Percentiles rank a stretch among this genome's conserved stretches.
phyloP scores from a whole-genome alignment of 2,888 invertebrate genomes.

The Hyppa rectilinea region DNA sequence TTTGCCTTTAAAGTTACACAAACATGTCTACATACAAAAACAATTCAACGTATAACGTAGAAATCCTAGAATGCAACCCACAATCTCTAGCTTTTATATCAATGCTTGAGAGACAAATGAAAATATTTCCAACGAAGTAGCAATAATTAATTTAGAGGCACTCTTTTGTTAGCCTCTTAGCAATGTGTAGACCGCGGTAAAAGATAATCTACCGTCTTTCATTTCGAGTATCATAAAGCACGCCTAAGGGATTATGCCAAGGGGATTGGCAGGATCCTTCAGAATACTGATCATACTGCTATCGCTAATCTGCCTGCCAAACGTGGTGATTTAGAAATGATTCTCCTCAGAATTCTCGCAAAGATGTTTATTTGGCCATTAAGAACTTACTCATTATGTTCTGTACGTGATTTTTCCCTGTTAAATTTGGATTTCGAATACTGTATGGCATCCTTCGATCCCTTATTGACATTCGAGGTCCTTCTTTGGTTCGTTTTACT shows the following conservation, averaged over 20 bases:
- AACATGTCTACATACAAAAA: background rate
- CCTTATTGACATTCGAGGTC: slow-evolving; percentile 29
- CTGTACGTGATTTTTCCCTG: slow-evolving; percentile 20
- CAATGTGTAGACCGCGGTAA: slow-evolving; percentile 40
- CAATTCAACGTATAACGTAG: background rate
- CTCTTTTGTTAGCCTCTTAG: slow-evolving; percentile 31
- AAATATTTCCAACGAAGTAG: slow-evolving; percentile 8
- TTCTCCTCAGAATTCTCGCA: slow-evolving; percentile 21
- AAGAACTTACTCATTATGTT: slow-evolving; percentile 1
- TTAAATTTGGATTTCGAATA: slow-evolving; percentile 27
- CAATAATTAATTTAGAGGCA: slow-evolving; percentile 37
- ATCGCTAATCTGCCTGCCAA: slow-evolving; percentile 46
- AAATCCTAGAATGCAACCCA: background rate
- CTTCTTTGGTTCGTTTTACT: slow-evolving; percentile 28
- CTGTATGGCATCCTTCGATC: slow-evolving; percentile 24
- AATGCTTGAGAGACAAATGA: slow-evolving; percentile 10
- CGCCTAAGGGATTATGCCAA: slow-evolving; percentile 47
- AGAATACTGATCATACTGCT: slow-evolving; percentile 42
- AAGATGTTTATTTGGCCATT: slow-evolving; percentile 28
- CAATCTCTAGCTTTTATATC: background rate
- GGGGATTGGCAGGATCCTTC: slow-evolving; percentile 33
- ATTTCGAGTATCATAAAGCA: slow-evolving; percentile 60
- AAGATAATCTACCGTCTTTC: slow-evolving; percentile 52
- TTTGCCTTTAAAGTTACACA: slow-evolving; percentile 11
- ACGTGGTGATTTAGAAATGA: slow-evolving; percentile 44